These are phyloP conservation scores for Laticauda laticaudata DNA, from an alignment of 2,113 vertebrate genomes.

Conservation along the genomic window DNA sequence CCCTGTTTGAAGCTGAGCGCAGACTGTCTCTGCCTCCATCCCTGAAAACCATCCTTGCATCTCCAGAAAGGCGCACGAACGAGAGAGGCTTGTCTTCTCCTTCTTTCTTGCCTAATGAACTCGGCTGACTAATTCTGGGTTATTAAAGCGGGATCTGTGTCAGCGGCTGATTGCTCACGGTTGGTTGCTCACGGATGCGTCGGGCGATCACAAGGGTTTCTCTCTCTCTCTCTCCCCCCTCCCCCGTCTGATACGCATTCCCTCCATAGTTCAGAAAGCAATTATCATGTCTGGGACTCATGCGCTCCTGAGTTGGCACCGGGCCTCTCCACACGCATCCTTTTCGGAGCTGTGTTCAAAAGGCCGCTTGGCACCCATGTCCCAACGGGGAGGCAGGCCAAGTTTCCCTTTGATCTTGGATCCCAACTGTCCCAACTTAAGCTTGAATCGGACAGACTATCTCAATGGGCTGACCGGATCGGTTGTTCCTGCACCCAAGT, in stretches of 20 bases:
- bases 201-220: neutral
- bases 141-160: fast-evolving
- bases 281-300: neutral
- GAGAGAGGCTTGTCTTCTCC: fast-evolving
- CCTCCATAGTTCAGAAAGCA: fast-evolving
- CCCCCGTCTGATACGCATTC: neutral
- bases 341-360: neutral
- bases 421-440: neutral
- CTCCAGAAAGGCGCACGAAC: neutral
- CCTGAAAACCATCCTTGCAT: neutral
- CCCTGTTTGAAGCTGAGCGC: neutral
- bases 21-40: too few relatives aligned
- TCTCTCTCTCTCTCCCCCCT: neutral
- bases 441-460: neutral
- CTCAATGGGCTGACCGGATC: neutral
- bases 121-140: neutral
- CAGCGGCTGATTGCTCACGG: neutral
- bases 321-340: too few relatives aligned
- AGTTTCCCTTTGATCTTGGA: neutral
- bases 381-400: neutral
- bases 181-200: neutral
- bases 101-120: neutral
- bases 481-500: neutral
- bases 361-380: neutral
- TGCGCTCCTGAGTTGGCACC: neutral